Evolutionary conservation across 2,888 invertebrate species (phyloP).

Genomic region (Netelia virgata): DNA sequence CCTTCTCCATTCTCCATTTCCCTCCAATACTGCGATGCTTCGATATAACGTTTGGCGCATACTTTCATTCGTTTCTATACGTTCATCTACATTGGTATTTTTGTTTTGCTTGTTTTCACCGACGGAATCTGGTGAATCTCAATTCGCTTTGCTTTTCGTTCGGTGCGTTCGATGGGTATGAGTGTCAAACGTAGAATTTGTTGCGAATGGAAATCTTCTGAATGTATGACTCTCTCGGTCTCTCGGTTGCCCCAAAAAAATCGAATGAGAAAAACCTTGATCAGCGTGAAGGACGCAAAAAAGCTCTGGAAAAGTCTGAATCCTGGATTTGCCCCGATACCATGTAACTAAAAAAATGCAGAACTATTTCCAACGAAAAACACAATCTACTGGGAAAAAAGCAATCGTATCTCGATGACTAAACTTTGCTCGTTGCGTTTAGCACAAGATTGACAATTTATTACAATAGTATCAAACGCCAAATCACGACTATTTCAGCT

Average conservation of each 20-base stretch:
- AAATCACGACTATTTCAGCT: too few relatives aligned
- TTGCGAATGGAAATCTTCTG: slow-evolving; percentile 12
- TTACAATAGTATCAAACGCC: too few relatives aligned
- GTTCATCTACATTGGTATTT: slow-evolving; percentile 10
- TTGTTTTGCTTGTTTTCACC: slow-evolving; percentile 22
- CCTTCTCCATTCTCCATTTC: slow-evolving; percentile 24
- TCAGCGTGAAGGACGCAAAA: background rate
- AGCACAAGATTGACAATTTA: too few relatives aligned
- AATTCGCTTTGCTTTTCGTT: slow-evolving; percentile 18
- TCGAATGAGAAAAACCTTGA: slow-evolving; percentile 6
- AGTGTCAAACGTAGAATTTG: slow-evolving; percentile 9
- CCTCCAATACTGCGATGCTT: slow-evolving; percentile 12
- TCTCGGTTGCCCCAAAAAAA: background rate
- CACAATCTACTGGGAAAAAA: too few relatives aligned
- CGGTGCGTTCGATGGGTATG: background rate
- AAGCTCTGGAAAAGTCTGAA: background rate
- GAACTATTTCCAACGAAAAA: background rate
- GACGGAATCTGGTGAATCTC: slow-evolving; percentile 26
- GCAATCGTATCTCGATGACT: too few relatives aligned
- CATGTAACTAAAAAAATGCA: background rate
- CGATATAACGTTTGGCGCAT: background rate
- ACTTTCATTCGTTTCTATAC: background rate
- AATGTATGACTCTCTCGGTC: slow-evolving; percentile 5
- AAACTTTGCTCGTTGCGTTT: too few relatives aligned
- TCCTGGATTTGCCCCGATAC: background rate